These are phyloP conservation scores for Podarcis cretensis DNA, from an alignment of 2,113 vertebrate genomes.

Conservation along the genomic window DNA sequence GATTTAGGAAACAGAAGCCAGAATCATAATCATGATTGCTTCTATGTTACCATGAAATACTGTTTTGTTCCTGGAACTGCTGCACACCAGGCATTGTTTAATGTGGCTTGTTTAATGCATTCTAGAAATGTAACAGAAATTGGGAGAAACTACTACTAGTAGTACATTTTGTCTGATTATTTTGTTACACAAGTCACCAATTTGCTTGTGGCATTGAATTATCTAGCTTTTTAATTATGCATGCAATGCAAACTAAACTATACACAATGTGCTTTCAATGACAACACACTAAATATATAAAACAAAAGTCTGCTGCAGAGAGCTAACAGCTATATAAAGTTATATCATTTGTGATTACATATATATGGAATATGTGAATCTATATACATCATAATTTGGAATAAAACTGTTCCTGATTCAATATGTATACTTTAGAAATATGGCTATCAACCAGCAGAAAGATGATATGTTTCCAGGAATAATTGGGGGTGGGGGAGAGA, in stretches of 20 bases:
- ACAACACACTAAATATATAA: conserved; percentile 12
- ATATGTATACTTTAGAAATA: background rate
- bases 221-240: conserved; percentile 28
- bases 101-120: background rate
- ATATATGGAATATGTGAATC: background rate
- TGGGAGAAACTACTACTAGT: background rate
- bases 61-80: background rate
- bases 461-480: background rate
- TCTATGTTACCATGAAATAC: background rate
- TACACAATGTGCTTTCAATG: background rate
- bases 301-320: conserved; percentile 3
- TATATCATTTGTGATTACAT: background rate
- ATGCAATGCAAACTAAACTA: background rate
- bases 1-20: background rate
- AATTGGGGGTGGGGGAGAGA: no score
- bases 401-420: background rate
- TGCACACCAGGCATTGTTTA: background rate
- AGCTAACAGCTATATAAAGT: background rate
- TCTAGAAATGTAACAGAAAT: background rate
- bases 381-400: background rate
- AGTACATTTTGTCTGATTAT: background rate
- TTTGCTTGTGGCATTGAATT: conserved; percentile 24
- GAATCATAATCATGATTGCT: conserved; percentile 1
- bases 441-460: background rate
- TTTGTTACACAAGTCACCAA: conserved; percentile 22